phyloP scores from a whole-genome alignment of 2,797 vertebrate species.

The Fringilla coelebs region DNA sequence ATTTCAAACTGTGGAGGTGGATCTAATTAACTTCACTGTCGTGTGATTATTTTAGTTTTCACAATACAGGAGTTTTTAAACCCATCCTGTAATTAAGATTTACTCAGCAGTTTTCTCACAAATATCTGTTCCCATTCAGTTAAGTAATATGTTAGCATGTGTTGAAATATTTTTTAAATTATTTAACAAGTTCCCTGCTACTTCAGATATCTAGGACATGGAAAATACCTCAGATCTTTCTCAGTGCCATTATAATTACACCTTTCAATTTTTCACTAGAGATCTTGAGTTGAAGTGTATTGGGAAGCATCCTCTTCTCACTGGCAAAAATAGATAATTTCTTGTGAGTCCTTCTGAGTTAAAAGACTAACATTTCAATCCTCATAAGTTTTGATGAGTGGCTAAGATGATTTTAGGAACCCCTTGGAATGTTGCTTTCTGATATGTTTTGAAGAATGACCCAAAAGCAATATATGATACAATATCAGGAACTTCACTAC shows the following conservation, averaged over 20 bases:
- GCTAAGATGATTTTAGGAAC: neutral
- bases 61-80: slow-evolving; percentile 25
- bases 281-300: neutral
- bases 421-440: neutral
- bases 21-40: slow-evolving; percentile 64
- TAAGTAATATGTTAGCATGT: neutral
- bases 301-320: neutral
- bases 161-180: neutral
- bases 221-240: neutral
- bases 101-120: neutral
- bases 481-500: neutral
- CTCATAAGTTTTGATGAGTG: neutral
- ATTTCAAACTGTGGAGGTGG: slow-evolving; percentile 49
- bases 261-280: neutral
- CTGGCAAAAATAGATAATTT: neutral
- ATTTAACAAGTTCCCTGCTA: slow-evolving; percentile 5
- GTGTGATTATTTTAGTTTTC: slow-evolving; percentile 31
- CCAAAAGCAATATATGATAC: neutral
- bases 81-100: slow-evolving; percentile 50
- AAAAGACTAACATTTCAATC: neutral
- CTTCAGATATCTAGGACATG: neutral
- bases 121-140: neutral
- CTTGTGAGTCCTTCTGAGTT: neutral
- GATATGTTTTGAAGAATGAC: neutral
- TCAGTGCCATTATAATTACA: neutral